These are phyloP conservation scores for Hippopotamus amphibius DNA, from an alignment of 2,113 vertebrate species.

Conservation along the genomic window DNA sequence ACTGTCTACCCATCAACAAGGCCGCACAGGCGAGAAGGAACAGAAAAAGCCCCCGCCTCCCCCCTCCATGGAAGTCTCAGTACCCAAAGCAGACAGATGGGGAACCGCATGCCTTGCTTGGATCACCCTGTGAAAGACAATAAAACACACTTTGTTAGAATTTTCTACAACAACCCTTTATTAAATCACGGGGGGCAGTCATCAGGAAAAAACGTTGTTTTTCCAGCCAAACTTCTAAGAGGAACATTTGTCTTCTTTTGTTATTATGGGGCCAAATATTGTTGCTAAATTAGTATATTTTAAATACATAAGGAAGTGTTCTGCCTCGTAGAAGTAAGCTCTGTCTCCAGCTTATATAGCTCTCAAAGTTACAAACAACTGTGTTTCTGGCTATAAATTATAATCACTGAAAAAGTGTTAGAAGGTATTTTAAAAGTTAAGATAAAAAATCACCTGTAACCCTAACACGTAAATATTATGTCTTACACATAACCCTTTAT, in stretches of 20 bases:
- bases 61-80: neutral
- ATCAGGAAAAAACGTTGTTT: neutral
- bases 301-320: neutral
- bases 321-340: neutral
- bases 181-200: neutral
- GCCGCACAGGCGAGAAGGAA: neutral
- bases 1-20: neutral
- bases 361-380: neutral
- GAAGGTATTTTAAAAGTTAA: neutral
- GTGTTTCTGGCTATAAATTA: neutral
- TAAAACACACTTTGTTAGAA: conserved; percentile 52
- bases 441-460: neutral
- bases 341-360: neutral
- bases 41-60: neutral
- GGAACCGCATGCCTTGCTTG: neutral
- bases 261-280: neutral
- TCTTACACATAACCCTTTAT: too few species aligned
- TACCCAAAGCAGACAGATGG: conserved; percentile 54
- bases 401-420: neutral
- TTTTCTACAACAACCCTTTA: conserved; percentile 48
- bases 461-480: accelerated
- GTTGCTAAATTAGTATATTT: neutral
- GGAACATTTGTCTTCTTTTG: neutral
- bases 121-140: conserved; percentile 38
- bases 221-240: neutral